Percentiles rank a stretch among this genome's conserved stretches.
These are phyloP conservation scores for Erpobdella octoculata DNA, from an alignment of 2,888 invertebrate species.

Conservation along the genomic window DNA sequence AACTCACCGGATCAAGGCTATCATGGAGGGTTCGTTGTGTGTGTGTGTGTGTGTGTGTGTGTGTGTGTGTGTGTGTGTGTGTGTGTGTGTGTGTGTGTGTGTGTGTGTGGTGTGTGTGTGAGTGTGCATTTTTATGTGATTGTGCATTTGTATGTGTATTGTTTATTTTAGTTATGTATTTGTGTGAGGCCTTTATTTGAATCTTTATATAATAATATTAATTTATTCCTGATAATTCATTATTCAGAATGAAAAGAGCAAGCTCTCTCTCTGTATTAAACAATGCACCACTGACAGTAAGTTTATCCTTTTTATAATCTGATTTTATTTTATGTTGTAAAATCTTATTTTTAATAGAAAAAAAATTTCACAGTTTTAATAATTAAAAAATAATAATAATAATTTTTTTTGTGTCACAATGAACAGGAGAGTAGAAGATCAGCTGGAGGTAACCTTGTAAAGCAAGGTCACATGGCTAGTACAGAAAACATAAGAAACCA, in stretches of 20 bases:
- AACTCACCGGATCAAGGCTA: conserved; percentile 5
- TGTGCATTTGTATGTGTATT: no score
- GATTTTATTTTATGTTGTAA: no score
- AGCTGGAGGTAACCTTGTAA: not conserved
- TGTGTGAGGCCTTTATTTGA: not conserved
- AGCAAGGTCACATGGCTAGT: conserved; percentile 24
- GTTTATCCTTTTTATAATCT: not conserved
- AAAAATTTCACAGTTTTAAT: no score
- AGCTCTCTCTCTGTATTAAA: conserved; percentile 32
- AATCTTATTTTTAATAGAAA: no score
- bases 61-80: not conserved
- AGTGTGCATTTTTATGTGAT: no score
- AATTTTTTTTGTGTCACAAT: not conserved
- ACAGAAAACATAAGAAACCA: conserved; percentile 37
- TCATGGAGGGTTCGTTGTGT: not conserved
- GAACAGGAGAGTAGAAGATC: not conserved
- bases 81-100: no score
- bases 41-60: not conserved
- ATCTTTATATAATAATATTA: not conserved
- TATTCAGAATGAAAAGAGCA: conserved; percentile 31
- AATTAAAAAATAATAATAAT: not conserved
- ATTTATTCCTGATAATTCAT: not conserved
- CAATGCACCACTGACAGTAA: conserved; percentile 7
- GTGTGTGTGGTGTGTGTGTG: no score
- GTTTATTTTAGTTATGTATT: no score